Conservation (phyloP, 2,888 invertebrate species). For the Ennomos erosarius region DNA sequence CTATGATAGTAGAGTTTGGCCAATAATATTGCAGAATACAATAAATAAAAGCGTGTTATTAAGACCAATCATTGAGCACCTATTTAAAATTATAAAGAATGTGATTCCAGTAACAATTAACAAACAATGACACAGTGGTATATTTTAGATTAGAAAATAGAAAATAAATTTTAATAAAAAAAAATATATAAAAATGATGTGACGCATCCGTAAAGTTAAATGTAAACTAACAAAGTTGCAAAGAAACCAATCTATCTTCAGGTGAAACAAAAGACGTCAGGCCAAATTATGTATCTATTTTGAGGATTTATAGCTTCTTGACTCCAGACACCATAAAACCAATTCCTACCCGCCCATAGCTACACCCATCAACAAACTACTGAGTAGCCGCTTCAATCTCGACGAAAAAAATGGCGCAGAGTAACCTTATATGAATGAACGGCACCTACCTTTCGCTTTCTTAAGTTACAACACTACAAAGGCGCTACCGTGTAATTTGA, state of each 20-base stretch:
- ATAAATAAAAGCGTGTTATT: no score
- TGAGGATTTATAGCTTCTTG: slow-evolving; percentile 45
- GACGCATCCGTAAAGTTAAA: background rate
- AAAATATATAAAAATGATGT: slow-evolving; percentile 15
- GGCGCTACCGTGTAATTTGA: slow-evolving; percentile 81
- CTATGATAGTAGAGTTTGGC: background rate
- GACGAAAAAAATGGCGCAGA: slow-evolving; percentile 51
- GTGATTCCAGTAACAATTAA: no score
- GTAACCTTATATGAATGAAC: slow-evolving; percentile 68
- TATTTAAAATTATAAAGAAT: no score
- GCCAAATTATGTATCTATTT: slow-evolving; percentile 43
- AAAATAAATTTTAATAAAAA: slow-evolving; percentile 13
- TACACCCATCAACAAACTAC: slow-evolving; percentile 67
- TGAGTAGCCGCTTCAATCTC: slow-evolving; percentile 49
- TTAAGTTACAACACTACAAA: slow-evolving; percentile 71
- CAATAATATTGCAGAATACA: no score
- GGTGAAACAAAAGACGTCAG: slow-evolving; percentile 39
- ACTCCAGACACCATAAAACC: slow-evolving; percentile 56
- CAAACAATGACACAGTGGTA: no score
- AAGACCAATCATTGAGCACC: no score
- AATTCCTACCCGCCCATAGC: slow-evolving; percentile 66
- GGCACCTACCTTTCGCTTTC: slow-evolving; percentile 61
- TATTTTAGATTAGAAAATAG: slow-evolving; percentile 11
- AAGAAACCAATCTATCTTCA: slow-evolving; percentile 31
- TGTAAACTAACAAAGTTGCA: slow-evolving; percentile 31